Evolutionary conservation across 2,113 vertebrate genomes (phyloP), one percentile per base, ranked within the genome.

Genomic region (Crotophaga sulcirostris): DNA sequence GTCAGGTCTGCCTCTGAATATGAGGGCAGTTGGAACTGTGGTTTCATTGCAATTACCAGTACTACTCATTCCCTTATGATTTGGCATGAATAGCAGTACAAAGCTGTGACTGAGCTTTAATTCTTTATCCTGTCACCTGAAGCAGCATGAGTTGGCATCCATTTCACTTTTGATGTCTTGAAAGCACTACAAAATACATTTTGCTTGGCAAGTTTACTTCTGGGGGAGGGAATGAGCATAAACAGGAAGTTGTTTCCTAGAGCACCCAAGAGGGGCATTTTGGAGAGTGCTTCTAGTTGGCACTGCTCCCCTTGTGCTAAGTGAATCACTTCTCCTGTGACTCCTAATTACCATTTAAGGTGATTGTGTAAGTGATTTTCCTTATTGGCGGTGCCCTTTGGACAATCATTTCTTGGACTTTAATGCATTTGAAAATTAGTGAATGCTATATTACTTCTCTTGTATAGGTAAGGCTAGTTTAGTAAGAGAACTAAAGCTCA

Each of bases 341-440:
- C 52, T 54, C 44, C 81, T 85, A 88, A 95, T 80, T 56, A 92
- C 67, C 78, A 31, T 80, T 78, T 67, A 85, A 73, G 56, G 60
- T 92, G 68, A 54, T 77, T 91, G 47, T 86, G 10, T 31, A 58
- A 7, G 6, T 83, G 56, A 38, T 88, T 58, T 87, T 93, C 67
- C 44, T 90, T 91, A 25, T 58, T 72, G 84, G 44, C 83, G 87
- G n/a, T 66, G 58, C 28, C 47, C n/a, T 91, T 75, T 82, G 58
- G 36, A 49, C 24, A 72, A 24, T 42, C 24, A 51, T 75, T 63
- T 62, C 59, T 93, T 51, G 25, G 36, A 87, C 55, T 87, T 93
- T 94, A 93, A 94, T 93, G 63, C 26, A 38, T 75, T 34, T 89
- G 52, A 89, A 92, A 81, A 60, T 69, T 33, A 92, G 40, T 54